Evolutionary conservation across 2,113 vertebrate species (phyloP).

Genomic region (Mystacornis crossleyi): DNA sequence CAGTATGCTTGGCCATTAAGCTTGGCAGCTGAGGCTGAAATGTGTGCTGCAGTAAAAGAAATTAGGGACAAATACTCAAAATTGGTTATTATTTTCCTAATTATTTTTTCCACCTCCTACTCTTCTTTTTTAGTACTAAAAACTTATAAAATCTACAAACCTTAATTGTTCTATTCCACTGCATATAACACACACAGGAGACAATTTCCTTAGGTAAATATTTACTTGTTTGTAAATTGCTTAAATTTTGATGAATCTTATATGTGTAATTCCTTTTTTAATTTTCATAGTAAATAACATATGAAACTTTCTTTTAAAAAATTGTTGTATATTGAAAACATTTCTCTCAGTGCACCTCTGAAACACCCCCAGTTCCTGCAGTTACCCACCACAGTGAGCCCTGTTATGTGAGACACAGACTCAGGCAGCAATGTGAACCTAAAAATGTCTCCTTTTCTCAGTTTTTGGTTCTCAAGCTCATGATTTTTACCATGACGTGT

Average conservation of each 20-base stretch:
- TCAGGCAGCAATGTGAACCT: background rate
- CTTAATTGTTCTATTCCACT: background rate
- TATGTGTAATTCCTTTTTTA: background rate
- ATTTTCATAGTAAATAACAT: background rate
- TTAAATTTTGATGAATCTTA: background rate
- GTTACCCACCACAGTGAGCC: rapidly evolving
- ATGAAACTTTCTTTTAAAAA: background rate
- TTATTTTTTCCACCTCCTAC: background rate
- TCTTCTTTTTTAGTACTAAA: background rate
- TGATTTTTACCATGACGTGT: background rate
- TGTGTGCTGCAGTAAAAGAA: background rate
- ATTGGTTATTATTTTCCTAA: background rate
- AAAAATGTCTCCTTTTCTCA: background rate
- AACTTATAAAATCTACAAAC: background rate
- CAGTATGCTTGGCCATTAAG: background rate
- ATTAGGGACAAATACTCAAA: background rate
- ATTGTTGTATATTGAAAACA: background rate
- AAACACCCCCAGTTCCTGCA: background rate
- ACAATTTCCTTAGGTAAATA: background rate
- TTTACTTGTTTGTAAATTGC: background rate
- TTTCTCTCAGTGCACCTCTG: background rate
- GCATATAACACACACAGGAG: background rate
- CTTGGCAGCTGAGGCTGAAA: background rate
- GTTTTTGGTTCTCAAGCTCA: background rate
- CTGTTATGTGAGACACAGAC: background rate